These are phyloP conservation scores for Scolopax mira DNA, from an alignment of 2,113 vertebrate species.

Conservation along the genomic window DNA sequence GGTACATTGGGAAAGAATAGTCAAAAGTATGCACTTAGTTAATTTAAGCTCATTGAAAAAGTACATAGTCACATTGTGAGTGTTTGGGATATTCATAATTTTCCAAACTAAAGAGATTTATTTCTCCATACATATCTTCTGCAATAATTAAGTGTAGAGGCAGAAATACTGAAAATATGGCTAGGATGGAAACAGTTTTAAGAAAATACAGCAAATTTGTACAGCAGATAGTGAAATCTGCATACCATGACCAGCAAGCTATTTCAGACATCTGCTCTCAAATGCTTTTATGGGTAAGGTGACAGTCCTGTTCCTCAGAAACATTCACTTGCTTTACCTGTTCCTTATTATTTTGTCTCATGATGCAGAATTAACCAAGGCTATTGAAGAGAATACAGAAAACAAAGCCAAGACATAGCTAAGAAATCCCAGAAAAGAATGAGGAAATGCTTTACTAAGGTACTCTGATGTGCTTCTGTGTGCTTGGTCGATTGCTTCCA, in stretches of 20 bases:
- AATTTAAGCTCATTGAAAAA: background rate
- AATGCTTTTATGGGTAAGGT: background rate
- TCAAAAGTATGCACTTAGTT: background rate
- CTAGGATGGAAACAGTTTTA: background rate
- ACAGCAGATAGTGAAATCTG: background rate
- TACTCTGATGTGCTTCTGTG: background rate
- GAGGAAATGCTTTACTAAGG: background rate
- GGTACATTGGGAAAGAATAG: background rate
- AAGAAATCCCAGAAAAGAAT: background rate
- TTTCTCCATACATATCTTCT: background rate
- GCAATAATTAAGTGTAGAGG: background rate
- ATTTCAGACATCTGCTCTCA: background rate
- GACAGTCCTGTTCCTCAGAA: background rate
- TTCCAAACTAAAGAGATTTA: background rate
- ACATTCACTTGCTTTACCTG: background rate
- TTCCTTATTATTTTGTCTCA: background rate
- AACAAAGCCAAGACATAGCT: background rate
- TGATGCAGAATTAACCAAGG: background rate
- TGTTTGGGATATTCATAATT: background rate
- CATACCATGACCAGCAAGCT: background rate
- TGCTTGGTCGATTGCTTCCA: background rate
- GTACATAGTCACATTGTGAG: background rate
- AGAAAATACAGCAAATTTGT: background rate
- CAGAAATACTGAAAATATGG: background rate
- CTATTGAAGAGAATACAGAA: background rate